These are phyloP conservation scores for Podocnemis expansa DNA, from an alignment of 2,113 vertebrate genomes.

Conservation along the genomic window DNA sequence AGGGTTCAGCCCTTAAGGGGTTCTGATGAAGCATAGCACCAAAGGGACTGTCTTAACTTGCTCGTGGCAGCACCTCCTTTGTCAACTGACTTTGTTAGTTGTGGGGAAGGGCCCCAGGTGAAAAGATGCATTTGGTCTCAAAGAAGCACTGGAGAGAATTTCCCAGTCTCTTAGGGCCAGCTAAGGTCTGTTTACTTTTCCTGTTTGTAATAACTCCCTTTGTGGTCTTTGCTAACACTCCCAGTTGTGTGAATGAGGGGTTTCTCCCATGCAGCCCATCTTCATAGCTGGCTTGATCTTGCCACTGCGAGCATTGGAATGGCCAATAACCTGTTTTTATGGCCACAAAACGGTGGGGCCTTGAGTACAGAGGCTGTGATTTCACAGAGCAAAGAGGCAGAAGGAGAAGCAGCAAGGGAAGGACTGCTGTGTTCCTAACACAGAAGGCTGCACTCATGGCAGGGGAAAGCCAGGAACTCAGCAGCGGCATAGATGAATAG, in stretches of 20 bases:
- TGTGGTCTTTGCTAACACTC: background rate
- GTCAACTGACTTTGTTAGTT: background rate
- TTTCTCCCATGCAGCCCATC: background rate
- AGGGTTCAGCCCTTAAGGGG: background rate
- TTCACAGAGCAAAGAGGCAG: background rate
- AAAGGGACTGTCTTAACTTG: background rate
- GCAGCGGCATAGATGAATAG: background rate
- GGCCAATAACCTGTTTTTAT: background rate
- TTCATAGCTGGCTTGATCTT: background rate
- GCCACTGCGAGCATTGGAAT: background rate
- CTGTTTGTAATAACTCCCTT: background rate
- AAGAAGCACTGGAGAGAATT: background rate
- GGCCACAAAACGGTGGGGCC: background rate
- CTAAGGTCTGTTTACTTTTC: background rate
- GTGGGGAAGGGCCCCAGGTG: background rate
- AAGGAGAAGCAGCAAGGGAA: background rate
- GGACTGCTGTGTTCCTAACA: background rate
- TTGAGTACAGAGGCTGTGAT: background rate
- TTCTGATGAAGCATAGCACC: background rate
- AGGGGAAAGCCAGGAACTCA: background rate
- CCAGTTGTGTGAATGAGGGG: background rate
- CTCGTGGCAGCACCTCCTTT: background rate
- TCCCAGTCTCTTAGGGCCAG: background rate
- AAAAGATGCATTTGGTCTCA: background rate
- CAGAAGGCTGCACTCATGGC: background rate